phyloP scores from a whole-genome alignment of 2,113 vertebrate genomes.

The Phycodurus eques region DNA sequence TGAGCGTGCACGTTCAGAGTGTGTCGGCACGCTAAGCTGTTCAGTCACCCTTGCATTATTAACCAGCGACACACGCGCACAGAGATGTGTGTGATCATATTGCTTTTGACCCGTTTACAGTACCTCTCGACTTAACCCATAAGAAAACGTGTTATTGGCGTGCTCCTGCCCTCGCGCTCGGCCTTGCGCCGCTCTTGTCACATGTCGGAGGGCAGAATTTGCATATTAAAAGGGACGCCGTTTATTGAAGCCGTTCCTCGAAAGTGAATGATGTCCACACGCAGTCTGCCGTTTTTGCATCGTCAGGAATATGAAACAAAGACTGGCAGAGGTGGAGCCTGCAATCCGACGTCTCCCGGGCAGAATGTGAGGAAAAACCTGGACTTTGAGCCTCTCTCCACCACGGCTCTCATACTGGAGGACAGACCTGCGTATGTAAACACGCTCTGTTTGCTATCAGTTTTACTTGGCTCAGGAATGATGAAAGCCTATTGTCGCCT shows the following conservation, averaged over 20 bases:
- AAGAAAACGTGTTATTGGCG: background rate
- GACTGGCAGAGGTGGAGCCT: conserved; percentile 78
- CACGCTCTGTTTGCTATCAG: conserved; percentile 2
- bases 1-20: background rate
- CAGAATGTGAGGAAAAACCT: conserved; percentile 91
- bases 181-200: conserved; percentile 28
- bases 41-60: conserved; percentile 44
- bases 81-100: conserved; percentile 23
- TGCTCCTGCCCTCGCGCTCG: no score
- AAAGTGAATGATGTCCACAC: background rate
- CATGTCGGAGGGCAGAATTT: conserved; percentile 17
- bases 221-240: no score
- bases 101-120: conserved; percentile 29
- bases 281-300: background rate
- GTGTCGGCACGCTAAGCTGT: conserved; percentile 27
- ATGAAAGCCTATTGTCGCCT: conserved; percentile 8
- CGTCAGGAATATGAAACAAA: conserved; percentile 94
- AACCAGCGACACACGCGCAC: conserved; percentile 17
- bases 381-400: conserved; percentile 94
- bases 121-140: conserved; percentile 16
- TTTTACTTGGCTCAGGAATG: background rate
- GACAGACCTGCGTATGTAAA: conserved; percentile 90
- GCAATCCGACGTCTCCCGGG: conserved; percentile 83
- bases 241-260: background rate
- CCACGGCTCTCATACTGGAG: conserved; percentile 93